Percentiles rank a stretch among this genome's conserved stretches.
Conservation (phyloP, 2,113 vertebrate species). For the Takifugu bimaculatus region DNA sequence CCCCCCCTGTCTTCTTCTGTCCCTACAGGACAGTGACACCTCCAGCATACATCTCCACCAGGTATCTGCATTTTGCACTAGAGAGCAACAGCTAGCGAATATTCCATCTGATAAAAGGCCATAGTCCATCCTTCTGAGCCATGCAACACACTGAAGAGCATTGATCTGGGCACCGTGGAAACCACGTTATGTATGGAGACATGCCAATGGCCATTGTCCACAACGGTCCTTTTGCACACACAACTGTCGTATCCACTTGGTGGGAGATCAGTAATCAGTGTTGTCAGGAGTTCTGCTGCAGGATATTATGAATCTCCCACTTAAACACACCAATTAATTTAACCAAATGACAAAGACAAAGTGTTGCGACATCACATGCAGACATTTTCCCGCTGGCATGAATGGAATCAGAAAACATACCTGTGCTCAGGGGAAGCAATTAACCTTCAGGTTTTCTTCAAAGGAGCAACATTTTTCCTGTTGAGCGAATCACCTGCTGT, state of each 20-base stretch:
- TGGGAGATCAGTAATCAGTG: background rate
- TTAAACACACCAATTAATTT: background rate
- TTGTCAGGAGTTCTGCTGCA: slow-evolving; percentile 1
- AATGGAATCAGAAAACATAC: no score
- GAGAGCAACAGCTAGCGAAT: background rate
- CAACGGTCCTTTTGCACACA: slow-evolving; percentile 23
- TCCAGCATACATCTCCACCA: slow-evolving; percentile 19
- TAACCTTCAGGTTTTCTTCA: no score
- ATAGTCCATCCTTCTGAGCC: slow-evolving; percentile 28
- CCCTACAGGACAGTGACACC: slow-evolving; percentile 9
- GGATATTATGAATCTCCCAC: background rate
- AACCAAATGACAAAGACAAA: no score
- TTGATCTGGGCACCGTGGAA: slow-evolving; percentile 39
- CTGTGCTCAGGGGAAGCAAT: no score
- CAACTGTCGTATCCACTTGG: slow-evolving; percentile 19
- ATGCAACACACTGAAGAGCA: slow-evolving; percentile 6
- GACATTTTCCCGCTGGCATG: no score
- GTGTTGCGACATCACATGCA: no score
- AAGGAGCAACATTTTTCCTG: no score
- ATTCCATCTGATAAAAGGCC: slow-evolving; percentile 20
- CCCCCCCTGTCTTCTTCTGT: background rate
- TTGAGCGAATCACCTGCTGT: no score
- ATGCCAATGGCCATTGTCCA: slow-evolving; percentile 34
- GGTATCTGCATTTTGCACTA: slow-evolving; percentile 27
- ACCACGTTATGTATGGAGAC: slow-evolving; percentile 40